These are phyloP conservation scores for Pelecanoides urinatrix DNA, from an alignment of 2,113 vertebrate genomes.

Conservation along the genomic window DNA sequence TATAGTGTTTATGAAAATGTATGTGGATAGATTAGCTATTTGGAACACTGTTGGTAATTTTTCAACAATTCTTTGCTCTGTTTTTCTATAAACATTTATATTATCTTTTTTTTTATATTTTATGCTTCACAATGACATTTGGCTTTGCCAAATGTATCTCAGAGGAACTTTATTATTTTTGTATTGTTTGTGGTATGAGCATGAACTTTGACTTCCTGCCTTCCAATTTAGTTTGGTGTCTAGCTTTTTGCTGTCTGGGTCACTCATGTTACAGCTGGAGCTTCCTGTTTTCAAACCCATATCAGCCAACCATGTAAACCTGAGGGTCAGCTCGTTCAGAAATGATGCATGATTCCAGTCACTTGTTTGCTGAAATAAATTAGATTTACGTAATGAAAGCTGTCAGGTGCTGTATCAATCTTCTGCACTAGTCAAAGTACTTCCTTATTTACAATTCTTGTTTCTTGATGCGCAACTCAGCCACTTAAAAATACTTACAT, in stretches of 20 bases:
- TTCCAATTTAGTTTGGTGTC: slow-evolving; percentile 73
- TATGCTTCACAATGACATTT: slow-evolving; percentile 18
- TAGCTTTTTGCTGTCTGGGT: slow-evolving; percentile 77
- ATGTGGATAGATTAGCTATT: not conserved
- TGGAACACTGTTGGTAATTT: not conserved
- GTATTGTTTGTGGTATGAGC: slow-evolving; percentile 75
- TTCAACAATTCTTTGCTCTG: not conserved
- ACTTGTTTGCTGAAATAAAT: slow-evolving; percentile 75
- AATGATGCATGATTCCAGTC: slow-evolving; percentile 69
- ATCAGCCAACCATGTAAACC: slow-evolving; percentile 76
- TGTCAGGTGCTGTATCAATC: slow-evolving; percentile 73
- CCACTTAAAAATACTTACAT: not conserved
- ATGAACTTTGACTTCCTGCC: slow-evolving; percentile 79
- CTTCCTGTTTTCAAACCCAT: slow-evolving; percentile 79
- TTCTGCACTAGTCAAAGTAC: slow-evolving; percentile 50
- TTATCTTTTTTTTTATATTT: slow-evolving; percentile 41
- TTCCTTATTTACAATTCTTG: slow-evolving; percentile 76
- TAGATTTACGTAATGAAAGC: slow-evolving; percentile 75
- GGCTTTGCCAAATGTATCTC: slow-evolving; percentile 64
- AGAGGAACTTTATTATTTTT: slow-evolving; percentile 71
- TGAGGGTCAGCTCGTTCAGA: slow-evolving; percentile 71
- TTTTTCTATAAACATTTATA: slow-evolving; percentile 56
- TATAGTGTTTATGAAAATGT: not conserved
- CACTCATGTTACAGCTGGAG: slow-evolving; percentile 78
- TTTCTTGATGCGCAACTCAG: slow-evolving; percentile 63